phyloP scores from a whole-genome alignment of 2,113 vertebrate species.

The Bucco capensis region DNA sequence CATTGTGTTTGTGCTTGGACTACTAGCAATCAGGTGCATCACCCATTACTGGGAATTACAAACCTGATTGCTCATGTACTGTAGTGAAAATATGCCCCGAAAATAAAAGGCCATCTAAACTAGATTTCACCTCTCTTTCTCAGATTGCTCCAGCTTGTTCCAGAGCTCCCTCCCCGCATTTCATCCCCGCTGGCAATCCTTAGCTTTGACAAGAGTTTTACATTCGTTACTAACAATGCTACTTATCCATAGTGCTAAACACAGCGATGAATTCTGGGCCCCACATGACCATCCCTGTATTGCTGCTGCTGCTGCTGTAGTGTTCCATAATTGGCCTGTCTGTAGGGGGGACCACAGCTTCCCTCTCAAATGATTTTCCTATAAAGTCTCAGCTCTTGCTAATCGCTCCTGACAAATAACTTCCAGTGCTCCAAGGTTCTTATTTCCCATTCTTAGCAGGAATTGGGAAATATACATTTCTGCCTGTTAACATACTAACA shows the following conservation, averaged over 20 bases:
- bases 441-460: background rate
- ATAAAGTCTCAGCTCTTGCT: background rate
- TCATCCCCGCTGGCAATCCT: background rate
- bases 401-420: conserved; percentile 17
- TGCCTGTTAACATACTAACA: background rate
- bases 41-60: background rate
- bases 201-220: background rate
- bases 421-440: background rate
- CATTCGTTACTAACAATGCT: background rate
- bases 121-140: background rate
- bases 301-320: background rate
- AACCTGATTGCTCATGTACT: background rate
- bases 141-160: background rate
- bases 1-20: background rate
- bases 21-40: background rate
- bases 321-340: background rate
- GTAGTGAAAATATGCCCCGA: background rate
- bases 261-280: background rate
- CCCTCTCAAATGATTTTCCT: conserved; percentile 7
- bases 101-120: background rate
- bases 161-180: background rate
- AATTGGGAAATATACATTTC: background rate
- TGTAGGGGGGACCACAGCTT: background rate
- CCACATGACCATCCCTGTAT: background rate
- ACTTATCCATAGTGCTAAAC: background rate